Base-by-base conservation (phyloP, 2,888 invertebrate genomes). In the Pharmacophagus antenor region DNA sequence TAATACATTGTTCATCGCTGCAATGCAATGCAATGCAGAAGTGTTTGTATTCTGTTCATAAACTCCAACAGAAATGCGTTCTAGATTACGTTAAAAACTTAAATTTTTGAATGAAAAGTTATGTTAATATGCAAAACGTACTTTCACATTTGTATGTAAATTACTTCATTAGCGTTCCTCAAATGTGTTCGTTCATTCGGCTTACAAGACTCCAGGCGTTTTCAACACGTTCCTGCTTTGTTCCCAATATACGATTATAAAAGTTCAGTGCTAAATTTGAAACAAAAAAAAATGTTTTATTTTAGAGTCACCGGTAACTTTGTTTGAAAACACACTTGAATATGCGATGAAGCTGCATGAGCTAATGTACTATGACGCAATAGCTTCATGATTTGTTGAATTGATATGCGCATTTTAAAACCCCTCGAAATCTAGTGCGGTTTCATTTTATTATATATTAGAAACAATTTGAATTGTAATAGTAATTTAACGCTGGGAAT, bases 71-170 rank as follows among this genome's bases (percentile, higher is more conserved):
- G 21, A 51, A 12, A 41, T 41, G 22, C 8, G 25, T 53, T 12
- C 5, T 17, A 17, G 27, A 4, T 44, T 23, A 18, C 25, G 23
- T 53, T 25, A 17, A 31, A 52, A 52, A 37, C 41, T 47, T 25
- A 15, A 31, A 20, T 47, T 47, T 37, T 5, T 42, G 21, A 17
- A 55, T 44, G 41, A 58, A 58, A 58, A 58, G 42, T 27, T 41
- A 42, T 21, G n/a, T 18, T 49, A 54, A 22, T 22, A 22, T 8
- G n/a, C 23, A 42, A 37, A 58, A 61, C 59, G 63, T 57, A 62
- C 60, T 58, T 63, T 65, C 64, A 63, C 65, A 68, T 68, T 63
- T 67, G 65, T 65, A 70, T 72, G 70, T 65, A 70, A 70, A 70
- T 72, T 66, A 66, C 63, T 67, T 69, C 66, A 71, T 70, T 70